Evolutionary conservation across 1,140 invertebrate genomes (phyloP).

Genomic region (Drosophila tristis): DNA sequence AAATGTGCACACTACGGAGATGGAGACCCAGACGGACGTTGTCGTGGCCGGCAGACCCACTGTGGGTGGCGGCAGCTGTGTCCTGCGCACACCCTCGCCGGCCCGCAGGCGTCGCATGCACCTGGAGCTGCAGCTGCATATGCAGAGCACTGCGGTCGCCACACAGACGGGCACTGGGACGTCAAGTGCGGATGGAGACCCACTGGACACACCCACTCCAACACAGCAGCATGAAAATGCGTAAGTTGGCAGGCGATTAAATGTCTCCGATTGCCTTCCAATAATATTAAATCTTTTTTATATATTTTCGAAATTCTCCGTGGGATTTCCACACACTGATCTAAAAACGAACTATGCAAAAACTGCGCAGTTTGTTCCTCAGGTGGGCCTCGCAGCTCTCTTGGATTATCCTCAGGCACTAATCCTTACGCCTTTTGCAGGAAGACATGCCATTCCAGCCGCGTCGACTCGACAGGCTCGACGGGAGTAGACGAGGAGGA

Average conservation of each 20-base stretch:
- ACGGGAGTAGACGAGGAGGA: constrained; percentile 24
- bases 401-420: neutral
- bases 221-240: constrained; percentile 60
- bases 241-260: constrained; percentile 61
- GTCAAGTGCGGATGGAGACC: constrained; percentile 4
- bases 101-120: constrained; percentile 63
- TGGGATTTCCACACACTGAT: constrained; percentile 32
- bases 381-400: constrained; percentile 34
- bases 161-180: neutral
- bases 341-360: constrained; percentile 74
- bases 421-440: constrained; percentile 12
- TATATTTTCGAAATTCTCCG: constrained; percentile 64
- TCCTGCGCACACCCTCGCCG: constrained; percentile 63
- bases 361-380: constrained; percentile 80
- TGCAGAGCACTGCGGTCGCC: constrained; percentile 10
- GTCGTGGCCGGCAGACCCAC: neutral
- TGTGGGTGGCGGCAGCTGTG: constrained; percentile 59
- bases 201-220: neutral
- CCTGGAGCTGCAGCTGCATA: constrained; percentile 58
- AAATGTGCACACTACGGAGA: constrained; percentile 57
- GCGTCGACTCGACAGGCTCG: constrained; percentile 19
- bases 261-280: constrained; percentile 20
- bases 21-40: constrained; percentile 61
- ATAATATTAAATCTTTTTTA: constrained; percentile 14
- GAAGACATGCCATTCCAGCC: constrained; percentile 48